phyloP scores from a whole-genome alignment of 2,797 vertebrate species.

The Craterocephalus amniculus region DNA sequence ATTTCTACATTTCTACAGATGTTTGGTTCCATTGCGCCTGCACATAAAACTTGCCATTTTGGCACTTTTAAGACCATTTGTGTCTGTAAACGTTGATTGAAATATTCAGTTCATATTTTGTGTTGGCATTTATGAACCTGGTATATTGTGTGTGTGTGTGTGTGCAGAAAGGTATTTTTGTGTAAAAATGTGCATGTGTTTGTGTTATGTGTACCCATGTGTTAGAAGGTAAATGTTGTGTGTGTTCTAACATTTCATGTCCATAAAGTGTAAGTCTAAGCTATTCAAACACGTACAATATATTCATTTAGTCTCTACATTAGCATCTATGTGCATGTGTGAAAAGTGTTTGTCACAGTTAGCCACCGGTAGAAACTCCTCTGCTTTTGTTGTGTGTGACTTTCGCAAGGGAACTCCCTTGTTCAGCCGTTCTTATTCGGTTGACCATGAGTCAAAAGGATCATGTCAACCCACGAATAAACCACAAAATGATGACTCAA shows the following conservation, averaged over 20 bases:
- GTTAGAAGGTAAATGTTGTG: constrained; percentile 46
- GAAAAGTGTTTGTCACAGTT: constrained; percentile 78
- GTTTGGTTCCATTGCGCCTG: constrained; percentile 67
- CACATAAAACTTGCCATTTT: constrained; percentile 60
- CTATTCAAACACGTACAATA: constrained; percentile 80
- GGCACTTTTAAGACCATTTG: constrained; percentile 81
- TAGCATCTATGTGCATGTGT: constrained; percentile 38
- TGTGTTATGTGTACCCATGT: constrained; percentile 30
- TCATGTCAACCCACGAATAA: constrained; percentile 33
- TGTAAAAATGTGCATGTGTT: not conserved
- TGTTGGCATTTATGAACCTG: constrained; percentile 66
- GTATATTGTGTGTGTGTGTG: constrained; percentile 32
- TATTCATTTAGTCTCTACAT: constrained; percentile 78
- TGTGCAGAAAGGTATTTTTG: constrained; percentile 33
- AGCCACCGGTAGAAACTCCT: constrained; percentile 75
- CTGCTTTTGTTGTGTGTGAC: constrained; percentile 51
- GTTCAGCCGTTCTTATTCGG: constrained; percentile 26
- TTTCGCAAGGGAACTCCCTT: constrained; percentile 41
- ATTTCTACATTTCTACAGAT: constrained; percentile 58
- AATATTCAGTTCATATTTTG: constrained; percentile 72
- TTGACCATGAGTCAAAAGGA: constrained; percentile 35
- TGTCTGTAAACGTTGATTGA: constrained; percentile 84
- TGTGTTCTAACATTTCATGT: constrained; percentile 68
- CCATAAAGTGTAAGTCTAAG: constrained; percentile 72
- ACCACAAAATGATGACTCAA: constrained; percentile 16